Conservation (phyloP, 2,113 vertebrate genomes). For the Lycocorax pyrrhopterus region DNA sequence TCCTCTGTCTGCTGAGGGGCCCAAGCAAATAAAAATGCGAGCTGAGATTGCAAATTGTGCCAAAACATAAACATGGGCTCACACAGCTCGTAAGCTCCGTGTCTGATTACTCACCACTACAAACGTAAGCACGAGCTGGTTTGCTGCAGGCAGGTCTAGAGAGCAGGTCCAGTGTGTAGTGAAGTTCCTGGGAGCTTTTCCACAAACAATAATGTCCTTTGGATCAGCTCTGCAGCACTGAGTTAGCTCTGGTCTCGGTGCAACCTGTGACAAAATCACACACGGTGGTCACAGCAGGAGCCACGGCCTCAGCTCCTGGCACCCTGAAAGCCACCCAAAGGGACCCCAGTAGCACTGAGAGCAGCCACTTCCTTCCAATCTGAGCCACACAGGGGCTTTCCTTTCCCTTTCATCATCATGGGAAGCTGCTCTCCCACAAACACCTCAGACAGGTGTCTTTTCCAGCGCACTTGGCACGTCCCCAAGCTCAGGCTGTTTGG, state of each 20-base stretch:
- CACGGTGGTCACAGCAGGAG: background rate
- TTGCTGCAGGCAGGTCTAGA: slow-evolving; percentile 9
- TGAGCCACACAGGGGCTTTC: background rate
- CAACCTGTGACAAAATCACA: slow-evolving; percentile 6
- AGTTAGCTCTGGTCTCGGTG: background rate
- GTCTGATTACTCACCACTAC: slow-evolving; percentile 47
- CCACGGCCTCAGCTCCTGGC: background rate
- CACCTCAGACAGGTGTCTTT: slow-evolving; percentile 20
- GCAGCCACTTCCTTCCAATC: background rate
- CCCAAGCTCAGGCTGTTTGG: slow-evolving; percentile 7
- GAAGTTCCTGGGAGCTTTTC: background rate
- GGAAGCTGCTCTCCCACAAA: background rate
- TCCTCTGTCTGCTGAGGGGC: slow-evolving; percentile 15
- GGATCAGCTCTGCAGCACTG: background rate
- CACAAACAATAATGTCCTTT: background rate
- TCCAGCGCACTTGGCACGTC: background rate
- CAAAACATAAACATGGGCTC: background rate
- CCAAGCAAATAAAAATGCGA: background rate
- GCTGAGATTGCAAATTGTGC: slow-evolving; percentile 10
- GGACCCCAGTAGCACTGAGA: background rate
- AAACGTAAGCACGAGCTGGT: background rate
- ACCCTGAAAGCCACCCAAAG: background rate
- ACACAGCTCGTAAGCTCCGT: background rate
- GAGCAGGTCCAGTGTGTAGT: background rate
- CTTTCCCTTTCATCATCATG: background rate